Conservation (phyloP, 2,797 vertebrate species). For the Pseudomugil gertrudae region DNA sequence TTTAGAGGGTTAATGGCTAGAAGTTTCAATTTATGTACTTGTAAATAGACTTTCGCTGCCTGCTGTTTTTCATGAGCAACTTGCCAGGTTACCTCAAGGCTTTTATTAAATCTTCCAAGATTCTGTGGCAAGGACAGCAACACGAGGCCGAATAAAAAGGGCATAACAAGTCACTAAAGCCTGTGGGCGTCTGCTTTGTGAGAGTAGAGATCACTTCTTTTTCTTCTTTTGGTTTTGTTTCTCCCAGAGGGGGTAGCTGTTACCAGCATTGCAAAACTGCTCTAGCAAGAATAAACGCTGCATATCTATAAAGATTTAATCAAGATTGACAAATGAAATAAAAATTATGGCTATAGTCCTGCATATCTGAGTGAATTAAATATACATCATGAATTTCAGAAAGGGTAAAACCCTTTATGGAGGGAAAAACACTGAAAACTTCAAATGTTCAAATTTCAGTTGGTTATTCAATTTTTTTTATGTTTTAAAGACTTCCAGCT, state of each 20-base stretch:
- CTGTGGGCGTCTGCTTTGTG: slow-evolving; percentile 29
- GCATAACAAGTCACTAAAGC: slow-evolving; percentile 27
- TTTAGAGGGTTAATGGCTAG: slow-evolving; percentile 22
- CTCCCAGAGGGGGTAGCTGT: slow-evolving; percentile 17
- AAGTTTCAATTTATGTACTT: slow-evolving; percentile 28
- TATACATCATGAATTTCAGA: neutral
- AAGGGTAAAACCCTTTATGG: no score
- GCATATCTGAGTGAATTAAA: slow-evolving; percentile 19
- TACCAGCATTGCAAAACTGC: slow-evolving; percentile 18
- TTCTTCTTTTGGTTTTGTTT: neutral
- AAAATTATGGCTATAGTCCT: slow-evolving; percentile 12
- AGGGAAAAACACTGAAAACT: no score
- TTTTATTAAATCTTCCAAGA: slow-evolving; percentile 42
- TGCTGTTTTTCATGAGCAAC: slow-evolving; percentile 35
- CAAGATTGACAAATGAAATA: slow-evolving; percentile 11
- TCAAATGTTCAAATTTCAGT: no score
- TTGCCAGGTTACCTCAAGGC: slow-evolving; percentile 40
- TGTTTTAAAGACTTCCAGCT: neutral
- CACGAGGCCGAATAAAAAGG: slow-evolving; percentile 47
- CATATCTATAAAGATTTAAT: slow-evolving; percentile 11
- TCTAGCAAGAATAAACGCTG: slow-evolving; percentile 9
- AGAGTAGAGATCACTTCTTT: neutral
- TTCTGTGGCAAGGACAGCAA: slow-evolving; percentile 26
- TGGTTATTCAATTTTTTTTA: no score
- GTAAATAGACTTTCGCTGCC: slow-evolving; percentile 57